These are phyloP conservation scores for Onychomys torridus DNA, from an alignment of 2,797 vertebrate species.

Conservation along the genomic window DNA sequence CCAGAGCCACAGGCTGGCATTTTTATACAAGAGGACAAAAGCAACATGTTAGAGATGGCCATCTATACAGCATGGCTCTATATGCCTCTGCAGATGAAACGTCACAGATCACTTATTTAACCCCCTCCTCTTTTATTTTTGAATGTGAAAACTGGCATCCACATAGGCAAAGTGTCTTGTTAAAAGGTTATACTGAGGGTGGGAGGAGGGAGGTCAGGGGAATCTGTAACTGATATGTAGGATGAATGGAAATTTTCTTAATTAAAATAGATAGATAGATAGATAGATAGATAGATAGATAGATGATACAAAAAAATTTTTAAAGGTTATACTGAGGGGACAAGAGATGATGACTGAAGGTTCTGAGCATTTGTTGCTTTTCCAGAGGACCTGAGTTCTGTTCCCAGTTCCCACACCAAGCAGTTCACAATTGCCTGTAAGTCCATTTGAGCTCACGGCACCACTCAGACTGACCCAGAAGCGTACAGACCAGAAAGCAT, in stretches of 20 bases:
- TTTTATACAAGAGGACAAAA: conserved; percentile 35
- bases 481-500: neutral
- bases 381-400: neutral
- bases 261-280: too few relatives aligned
- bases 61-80: neutral
- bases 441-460: neutral
- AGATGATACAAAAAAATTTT: neutral
- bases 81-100: neutral
- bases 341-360: too few relatives aligned
- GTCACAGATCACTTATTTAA: conserved; percentile 20
- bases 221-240: too few relatives aligned
- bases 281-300: too few relatives aligned
- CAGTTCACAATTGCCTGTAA: neutral
- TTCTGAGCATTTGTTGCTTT: neutral
- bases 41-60: neutral
- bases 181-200: neutral
- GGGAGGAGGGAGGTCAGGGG: too few relatives aligned
- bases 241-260: too few relatives aligned
- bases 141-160: neutral
- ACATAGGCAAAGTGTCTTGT: conserved; percentile 3
- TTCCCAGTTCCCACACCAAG: neutral
- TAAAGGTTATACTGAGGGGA: neutral
- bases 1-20: neutral
- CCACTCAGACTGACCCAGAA: neutral
- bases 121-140: neutral